phyloP scores from a whole-genome alignment of 2,888 invertebrate genomes.

The Apodemia hepburni region DNA sequence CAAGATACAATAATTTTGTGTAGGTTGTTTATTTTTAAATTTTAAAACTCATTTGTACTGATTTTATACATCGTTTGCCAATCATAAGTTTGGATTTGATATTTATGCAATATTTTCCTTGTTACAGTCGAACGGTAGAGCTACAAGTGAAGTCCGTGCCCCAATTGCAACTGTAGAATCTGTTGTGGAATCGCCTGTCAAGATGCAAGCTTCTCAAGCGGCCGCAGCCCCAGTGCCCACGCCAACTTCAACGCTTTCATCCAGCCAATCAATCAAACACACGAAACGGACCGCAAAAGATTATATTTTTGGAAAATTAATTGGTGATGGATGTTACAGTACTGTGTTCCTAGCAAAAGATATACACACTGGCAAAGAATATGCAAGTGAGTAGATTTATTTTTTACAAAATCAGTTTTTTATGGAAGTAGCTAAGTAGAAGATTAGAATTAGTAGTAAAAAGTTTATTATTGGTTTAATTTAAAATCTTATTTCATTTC shows the following conservation, averaged over 20 bases:
- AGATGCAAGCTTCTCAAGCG: conserved; percentile 73
- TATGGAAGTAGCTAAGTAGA: not conserved
- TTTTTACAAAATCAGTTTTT: not conserved
- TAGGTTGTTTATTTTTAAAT: not conserved
- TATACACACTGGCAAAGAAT: conserved; percentile 92
- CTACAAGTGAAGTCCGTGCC: conserved; percentile 65
- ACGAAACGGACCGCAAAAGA: conserved; percentile 90
- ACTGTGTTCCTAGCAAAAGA: conserved; percentile 97
- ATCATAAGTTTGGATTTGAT: conserved; percentile 13
- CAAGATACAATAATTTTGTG: not conserved
- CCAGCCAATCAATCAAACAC: conserved; percentile 60
- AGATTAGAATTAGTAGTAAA: no score
- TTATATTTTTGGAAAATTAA: conserved; percentile 96
- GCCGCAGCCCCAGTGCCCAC: conserved; percentile 62
- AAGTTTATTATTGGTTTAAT: no score
- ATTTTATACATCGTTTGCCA: not conserved
- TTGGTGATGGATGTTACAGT: conserved; percentile 98
- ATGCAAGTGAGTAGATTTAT: conserved; percentile 89
- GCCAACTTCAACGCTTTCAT: conserved; percentile 60
- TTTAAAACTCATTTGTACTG: not conserved
- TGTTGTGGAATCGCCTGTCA: conserved; percentile 69
- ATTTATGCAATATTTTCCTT: conserved; percentile 34
- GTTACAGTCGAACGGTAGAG: conserved; percentile 66
- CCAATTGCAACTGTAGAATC: conserved; percentile 79
- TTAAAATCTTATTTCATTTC: no score